Conservation (phyloP, 2,113 vertebrate genomes). For the Spea multiplicata region DNA sequence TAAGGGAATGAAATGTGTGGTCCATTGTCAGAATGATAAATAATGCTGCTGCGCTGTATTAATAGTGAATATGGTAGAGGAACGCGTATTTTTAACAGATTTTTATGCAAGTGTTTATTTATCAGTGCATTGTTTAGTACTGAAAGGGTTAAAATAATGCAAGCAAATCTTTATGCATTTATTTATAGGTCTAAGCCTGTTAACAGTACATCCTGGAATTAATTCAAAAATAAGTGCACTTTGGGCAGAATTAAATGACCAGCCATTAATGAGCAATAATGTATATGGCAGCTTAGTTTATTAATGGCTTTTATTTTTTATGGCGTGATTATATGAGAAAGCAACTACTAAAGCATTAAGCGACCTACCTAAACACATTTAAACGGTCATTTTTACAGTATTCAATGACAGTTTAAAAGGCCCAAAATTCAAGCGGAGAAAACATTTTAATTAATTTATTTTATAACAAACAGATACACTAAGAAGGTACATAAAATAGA, state of each 20-base stretch:
- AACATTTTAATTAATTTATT: conserved; percentile 36
- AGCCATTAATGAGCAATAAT: not conserved
- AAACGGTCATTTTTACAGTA: not conserved
- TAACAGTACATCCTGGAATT: not conserved
- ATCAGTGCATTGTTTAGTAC: not conserved
- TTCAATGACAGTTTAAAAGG: not conserved
- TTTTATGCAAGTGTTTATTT: too few relatives aligned
- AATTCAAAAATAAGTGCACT: not conserved
- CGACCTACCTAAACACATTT: not conserved
- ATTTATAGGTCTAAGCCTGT: not conserved
- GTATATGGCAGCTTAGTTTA: not conserved
- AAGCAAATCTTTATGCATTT: too few relatives aligned
- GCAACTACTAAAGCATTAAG: not conserved
- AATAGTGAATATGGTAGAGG: too few relatives aligned
- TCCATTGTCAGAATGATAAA: too few relatives aligned
- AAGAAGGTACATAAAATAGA: conserved; percentile 34
- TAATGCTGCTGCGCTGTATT: too few relatives aligned
- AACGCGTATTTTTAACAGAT: too few relatives aligned
- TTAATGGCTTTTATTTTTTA: conserved; percentile 4
- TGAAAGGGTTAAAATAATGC: conserved; percentile 21
- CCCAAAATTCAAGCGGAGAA: not conserved
- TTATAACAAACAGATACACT: conserved; percentile 25
- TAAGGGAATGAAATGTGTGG: too few relatives aligned
- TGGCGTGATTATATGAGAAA: conserved; percentile 1
- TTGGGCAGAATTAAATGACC: not conserved